Percentiles rank a stretch among this genome's conserved stretches.
These are phyloP conservation scores for Genyomyrus donnyi DNA, from an alignment of 2,113 vertebrate genomes.

Conservation along the genomic window DNA sequence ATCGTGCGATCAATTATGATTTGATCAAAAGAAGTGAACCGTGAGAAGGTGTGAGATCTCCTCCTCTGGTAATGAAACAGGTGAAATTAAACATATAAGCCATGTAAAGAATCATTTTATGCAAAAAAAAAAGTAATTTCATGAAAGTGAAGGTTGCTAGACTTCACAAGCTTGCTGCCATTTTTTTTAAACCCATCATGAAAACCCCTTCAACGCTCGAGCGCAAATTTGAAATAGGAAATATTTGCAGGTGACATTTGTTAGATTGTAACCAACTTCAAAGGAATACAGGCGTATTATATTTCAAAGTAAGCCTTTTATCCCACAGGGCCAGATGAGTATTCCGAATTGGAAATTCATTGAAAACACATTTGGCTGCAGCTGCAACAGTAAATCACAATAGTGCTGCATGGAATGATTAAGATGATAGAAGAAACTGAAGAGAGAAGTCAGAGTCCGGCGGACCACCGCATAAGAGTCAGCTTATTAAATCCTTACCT, in stretches of 20 bases:
- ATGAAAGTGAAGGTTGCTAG: background rate
- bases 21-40: background rate
- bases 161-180: background rate
- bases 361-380: constrained; percentile 7
- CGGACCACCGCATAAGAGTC: background rate
- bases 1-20: background rate
- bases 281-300: background rate
- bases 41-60: background rate
- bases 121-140: background rate
- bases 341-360: background rate
- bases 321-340: background rate
- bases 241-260: background rate
- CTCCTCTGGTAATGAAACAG: background rate
- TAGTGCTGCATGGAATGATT: constrained; percentile 8
- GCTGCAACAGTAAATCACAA: constrained; percentile 8
- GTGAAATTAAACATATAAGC: background rate
- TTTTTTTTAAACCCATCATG: background rate
- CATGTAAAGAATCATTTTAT: background rate
- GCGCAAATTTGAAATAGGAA: background rate
- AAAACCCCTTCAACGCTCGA: background rate
- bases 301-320: constrained; percentile 9
- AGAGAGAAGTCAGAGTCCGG: background rate
- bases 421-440: background rate
- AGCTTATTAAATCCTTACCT: constrained; percentile 8
- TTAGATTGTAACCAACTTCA: background rate